These are phyloP conservation scores for Euproctis similis DNA, from an alignment of 2,888 invertebrate genomes.

Conservation along the genomic window DNA sequence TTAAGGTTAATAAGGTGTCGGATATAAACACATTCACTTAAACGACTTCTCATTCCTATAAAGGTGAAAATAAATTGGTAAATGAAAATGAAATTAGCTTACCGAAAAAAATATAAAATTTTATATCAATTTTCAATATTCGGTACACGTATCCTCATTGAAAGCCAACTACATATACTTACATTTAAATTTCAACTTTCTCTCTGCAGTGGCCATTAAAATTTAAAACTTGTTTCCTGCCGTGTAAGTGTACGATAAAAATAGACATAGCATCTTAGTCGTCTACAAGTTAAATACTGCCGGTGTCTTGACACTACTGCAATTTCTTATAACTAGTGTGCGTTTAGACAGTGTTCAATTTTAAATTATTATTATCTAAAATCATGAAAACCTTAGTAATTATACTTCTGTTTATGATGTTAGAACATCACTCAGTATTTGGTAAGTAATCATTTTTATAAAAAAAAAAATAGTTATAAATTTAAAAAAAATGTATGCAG, in stretches of 20 bases:
- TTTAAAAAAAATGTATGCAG: background rate
- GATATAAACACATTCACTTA: no score
- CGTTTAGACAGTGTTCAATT: constrained; percentile 29
- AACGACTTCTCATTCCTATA: no score
- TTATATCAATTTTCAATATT: no score
- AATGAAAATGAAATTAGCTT: no score
- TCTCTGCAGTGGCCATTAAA: constrained; percentile 56
- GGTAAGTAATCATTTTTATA: constrained; percentile 26
- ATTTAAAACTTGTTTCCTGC: constrained; percentile 70
- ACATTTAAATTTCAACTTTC: constrained; percentile 53
- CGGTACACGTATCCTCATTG: constrained; percentile 41
- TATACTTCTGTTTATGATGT: constrained; percentile 24
- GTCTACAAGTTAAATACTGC: constrained; percentile 60
- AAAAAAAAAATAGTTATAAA: background rate
- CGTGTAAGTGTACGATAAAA: constrained; percentile 48
- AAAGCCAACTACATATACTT: constrained; percentile 43
- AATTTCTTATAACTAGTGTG: constrained; percentile 49
- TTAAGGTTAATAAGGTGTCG: no score
- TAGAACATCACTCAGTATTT: constrained; percentile 19
- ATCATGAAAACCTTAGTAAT: constrained; percentile 25
- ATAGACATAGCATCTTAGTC: constrained; percentile 49
- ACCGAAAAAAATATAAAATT: no score
- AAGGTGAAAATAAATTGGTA: no score
- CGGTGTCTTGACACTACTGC: constrained; percentile 45
- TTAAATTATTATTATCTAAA: constrained; percentile 11